Base-by-base conservation (phyloP, 2,888 invertebrate species). In the Sisyra nigra region DNA sequence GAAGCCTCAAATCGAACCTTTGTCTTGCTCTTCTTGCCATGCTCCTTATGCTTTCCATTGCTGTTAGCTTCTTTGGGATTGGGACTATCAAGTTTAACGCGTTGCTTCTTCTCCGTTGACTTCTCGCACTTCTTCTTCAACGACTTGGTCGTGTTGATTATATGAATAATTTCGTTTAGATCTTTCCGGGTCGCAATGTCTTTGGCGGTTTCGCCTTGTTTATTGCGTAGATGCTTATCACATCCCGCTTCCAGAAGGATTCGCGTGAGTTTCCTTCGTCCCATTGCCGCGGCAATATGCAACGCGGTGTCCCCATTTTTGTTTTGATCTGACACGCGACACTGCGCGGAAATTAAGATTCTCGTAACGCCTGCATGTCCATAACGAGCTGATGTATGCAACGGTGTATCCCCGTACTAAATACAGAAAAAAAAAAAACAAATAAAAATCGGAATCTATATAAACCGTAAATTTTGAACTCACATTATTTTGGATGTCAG, bases 341-440 rank as follows among this genome's bases (percentile, higher is more conserved):
- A 85, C 52, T 81, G 74, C 0, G 92, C 94, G 31, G 92, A 92
- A 51, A 96, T 80, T 42, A 96, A 74, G 53, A 96, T 93, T 43
- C 94, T 72, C 0, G 92, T 86, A 47, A 93, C 94, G 2, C 94
- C 94, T 0, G 93, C 93, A 65, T 96, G 96, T 0, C 94, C 94
- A 61, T 96, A 94, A 15, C 94, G 74, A 4, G 92, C 89, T 2
- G 92, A 86, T 3, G 94, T 94, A 63, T 96, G 94, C 18, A 96
- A 69, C 0, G 94, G 80, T 0, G 93, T 91, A 59, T 94, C 94
- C 4, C 93, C 93, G 60, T 93, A 94, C 88, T 89, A 67, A 13
- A 69, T 58, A 35, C 41, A 40, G 52, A 54, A 42, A 24, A 7
- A 11, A 11, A 40, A 15, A 39, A 40, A 40, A n/a, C 14, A 19